Evolutionary conservation across 1,140 invertebrate genomes (phyloP).

Genomic region (Neodiprion lecontei): DNA sequence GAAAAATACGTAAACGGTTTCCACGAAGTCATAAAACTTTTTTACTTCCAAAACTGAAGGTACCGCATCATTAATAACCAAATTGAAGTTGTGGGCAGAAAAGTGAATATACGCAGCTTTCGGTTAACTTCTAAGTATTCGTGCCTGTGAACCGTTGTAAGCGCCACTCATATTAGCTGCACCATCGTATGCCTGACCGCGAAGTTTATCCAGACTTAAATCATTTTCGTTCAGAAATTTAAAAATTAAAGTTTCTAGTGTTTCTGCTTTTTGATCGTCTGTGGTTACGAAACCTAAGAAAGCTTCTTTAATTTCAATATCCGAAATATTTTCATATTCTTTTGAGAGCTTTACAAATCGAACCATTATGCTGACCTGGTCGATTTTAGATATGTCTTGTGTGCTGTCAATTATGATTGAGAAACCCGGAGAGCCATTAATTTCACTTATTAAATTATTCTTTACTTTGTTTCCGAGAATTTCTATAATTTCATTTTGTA

Average conservation of each 20-base stretch:
- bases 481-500: conserved; percentile 41
- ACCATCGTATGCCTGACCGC: conserved; percentile 45
- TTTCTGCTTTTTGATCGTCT: neutral
- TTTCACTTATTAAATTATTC: conserved; percentile 29
- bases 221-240: conserved; percentile 33
- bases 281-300: conserved; percentile 14
- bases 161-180: conserved; percentile 41
- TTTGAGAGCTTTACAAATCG: conserved; percentile 30
- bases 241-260: neutral
- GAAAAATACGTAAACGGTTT: neutral
- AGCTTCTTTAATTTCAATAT: conserved; percentile 29
- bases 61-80: conserved; percentile 40
- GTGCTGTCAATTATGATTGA: conserved; percentile 43
- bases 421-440: conserved; percentile 38
- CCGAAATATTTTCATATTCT: conserved; percentile 24
- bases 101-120: conserved; percentile 40
- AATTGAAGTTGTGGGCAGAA: conserved; percentile 45
- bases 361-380: conserved; percentile 34
- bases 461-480: conserved; percentile 30
- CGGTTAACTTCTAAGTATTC: conserved; percentile 34
- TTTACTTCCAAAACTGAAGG: conserved; percentile 33
- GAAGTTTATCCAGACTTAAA: conserved; percentile 37
- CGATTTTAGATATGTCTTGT: conserved; percentile 37
- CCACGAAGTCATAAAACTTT: conserved; percentile 19
- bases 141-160: conserved; percentile 37